Evolutionary conservation across 2,888 invertebrate species (phyloP).

Genomic region (Stenodera caucasica): DNA sequence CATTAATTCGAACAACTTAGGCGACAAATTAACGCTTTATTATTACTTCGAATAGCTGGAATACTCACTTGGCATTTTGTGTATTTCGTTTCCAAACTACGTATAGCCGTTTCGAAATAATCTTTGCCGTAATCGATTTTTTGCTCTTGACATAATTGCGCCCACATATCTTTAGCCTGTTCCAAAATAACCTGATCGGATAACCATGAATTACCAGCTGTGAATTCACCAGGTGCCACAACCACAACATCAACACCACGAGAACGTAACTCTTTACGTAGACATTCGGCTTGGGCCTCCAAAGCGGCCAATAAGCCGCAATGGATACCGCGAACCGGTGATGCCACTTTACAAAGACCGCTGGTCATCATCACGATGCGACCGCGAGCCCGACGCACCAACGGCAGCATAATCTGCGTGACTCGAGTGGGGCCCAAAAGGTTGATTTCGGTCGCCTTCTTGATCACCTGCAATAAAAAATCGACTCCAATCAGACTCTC

Average conservation of each 20-base stretch:
- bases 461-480: constrained; percentile 44
- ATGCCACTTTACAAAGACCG: constrained; percentile 76
- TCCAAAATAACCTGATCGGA: constrained; percentile 60
- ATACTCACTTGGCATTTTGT: constrained; percentile 72
- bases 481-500: background rate
- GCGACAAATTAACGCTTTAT: no score
- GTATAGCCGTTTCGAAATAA: constrained; percentile 78
- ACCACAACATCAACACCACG: constrained; percentile 82
- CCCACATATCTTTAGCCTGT: constrained; percentile 82
- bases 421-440: constrained; percentile 68
- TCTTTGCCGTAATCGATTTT: constrained; percentile 79
- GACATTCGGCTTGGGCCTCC: constrained; percentile 77
- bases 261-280: constrained; percentile 66
- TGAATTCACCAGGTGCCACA: constrained; percentile 83
- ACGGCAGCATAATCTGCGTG: constrained; percentile 74
- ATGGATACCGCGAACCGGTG: constrained; percentile 80
- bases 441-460: constrained; percentile 72
- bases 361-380: constrained; percentile 81
- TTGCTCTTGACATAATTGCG: constrained; percentile 72
- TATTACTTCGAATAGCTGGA: no score
- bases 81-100: constrained; percentile 74
- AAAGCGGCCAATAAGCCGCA: constrained; percentile 77
- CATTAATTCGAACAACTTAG: no score
- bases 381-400: constrained; percentile 76
- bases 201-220: constrained; percentile 79